phyloP scores from a whole-genome alignment of 2,113 vertebrate species.

The Neogale vison region DNA sequence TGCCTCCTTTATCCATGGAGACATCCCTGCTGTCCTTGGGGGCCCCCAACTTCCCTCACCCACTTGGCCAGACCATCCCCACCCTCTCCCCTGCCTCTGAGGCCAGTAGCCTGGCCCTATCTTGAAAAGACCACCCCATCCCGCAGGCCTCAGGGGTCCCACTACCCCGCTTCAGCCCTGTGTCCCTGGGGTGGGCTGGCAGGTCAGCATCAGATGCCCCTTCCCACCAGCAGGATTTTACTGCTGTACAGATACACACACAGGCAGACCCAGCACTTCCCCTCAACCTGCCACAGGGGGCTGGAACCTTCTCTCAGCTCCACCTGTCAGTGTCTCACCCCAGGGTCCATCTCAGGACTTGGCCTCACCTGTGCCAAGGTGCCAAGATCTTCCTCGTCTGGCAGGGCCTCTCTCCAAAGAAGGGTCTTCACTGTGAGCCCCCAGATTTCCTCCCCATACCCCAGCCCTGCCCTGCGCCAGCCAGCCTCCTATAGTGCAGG shows the following conservation, averaged over 20 bases:
- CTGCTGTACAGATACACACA: neutral
- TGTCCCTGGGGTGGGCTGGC: fast-evolving
- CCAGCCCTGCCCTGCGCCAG: neutral
- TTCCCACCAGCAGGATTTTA: fast-evolving
- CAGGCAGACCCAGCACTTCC: fast-evolving
- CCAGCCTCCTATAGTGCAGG: neutral
- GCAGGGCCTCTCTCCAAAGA: neutral
- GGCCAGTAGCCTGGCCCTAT: neutral
- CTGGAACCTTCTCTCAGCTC: neutral
- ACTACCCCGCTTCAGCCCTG: fast-evolving
- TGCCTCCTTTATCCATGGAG: neutral
- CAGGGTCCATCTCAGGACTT: neutral
- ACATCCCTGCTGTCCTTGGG: fast-evolving
- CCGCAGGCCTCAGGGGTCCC: neutral
- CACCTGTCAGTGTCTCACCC: neutral
- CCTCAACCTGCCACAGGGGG: fast-evolving
- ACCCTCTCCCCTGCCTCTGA: neutral
- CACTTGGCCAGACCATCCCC: fast-evolving
- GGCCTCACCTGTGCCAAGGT: neutral
- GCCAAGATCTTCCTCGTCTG: neutral
- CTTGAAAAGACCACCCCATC: neutral
- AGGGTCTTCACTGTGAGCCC: neutral
- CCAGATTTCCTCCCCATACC: neutral
- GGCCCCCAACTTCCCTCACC: neutral
- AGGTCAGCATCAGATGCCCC: neutral